These are phyloP conservation scores for Dendronephthya gigantea DNA, from an alignment of 64 coral and sea anemone genomes.

Conservation along the genomic window DNA sequence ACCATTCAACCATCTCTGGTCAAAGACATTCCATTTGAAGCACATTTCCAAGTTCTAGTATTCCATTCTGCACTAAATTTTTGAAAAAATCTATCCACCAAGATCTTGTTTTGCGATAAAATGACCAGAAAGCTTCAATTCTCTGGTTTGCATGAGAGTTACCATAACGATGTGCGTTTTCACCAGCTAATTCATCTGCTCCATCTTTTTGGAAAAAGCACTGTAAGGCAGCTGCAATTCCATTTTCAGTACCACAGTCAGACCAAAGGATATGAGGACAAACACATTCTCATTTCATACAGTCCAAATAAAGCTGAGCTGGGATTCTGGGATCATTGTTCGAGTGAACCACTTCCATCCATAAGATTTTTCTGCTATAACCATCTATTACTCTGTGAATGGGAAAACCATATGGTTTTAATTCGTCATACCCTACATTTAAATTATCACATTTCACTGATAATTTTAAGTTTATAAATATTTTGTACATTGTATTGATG, in stretches of 20 bases:
- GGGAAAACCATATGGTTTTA: constrained; percentile 7
- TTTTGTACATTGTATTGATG: no score
- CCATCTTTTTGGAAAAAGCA: not conserved
- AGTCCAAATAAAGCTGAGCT: not conserved
- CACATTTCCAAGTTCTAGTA: not conserved
- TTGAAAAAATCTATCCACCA: not conserved
- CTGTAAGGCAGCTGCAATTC: not conserved
- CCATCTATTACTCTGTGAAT: not conserved
- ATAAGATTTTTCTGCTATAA: not conserved
- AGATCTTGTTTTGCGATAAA: not conserved
- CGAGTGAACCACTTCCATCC: not conserved
- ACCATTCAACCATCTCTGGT: no score
- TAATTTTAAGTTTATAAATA: no score
- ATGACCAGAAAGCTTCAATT: not conserved
- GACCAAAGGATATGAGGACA: not conserved
- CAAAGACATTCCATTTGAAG: not conserved
- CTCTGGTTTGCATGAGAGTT: not conserved
- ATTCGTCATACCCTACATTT: no score
- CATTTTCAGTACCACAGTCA: not conserved
- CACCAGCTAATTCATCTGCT: not conserved
- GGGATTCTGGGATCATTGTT: not conserved
- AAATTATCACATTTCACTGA: no score
- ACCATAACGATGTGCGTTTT: not conserved
- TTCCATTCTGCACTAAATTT: not conserved
- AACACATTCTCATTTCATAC: not conserved